Percentiles rank a stretch among this genome's conserved stretches.
Evolutionary conservation across 1,140 invertebrate genomes (phyloP).

Genomic region (Helicoverpa armigera): DNA sequence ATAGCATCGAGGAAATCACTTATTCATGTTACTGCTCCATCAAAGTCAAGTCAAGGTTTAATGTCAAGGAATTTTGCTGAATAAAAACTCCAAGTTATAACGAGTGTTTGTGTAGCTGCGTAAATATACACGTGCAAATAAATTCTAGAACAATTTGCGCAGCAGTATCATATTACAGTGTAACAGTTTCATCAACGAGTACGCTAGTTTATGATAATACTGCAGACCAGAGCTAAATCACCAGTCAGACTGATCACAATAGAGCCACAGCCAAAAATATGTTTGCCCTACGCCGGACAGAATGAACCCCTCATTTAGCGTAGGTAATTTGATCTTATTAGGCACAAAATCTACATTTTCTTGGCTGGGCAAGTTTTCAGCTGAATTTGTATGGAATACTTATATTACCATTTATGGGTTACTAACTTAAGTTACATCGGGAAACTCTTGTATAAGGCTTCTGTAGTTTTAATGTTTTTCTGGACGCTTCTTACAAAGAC

Average conservation of each 20-base stretch:
- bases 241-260: not conserved
- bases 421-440: not conserved
- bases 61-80: conserved; percentile 24
- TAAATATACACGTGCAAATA: not conserved
- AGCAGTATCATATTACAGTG: not conserved
- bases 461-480: not conserved
- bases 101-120: no score
- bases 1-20: conserved; percentile 21
- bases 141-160: not conserved
- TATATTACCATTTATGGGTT: no score
- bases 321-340: no score
- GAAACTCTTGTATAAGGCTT: not conserved
- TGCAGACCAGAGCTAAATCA: not conserved
- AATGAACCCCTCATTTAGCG: no score
- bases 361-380: no score
- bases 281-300: no score
- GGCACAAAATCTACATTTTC: no score
- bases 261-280: no score
- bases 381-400: no score
- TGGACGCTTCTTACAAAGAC: not conserved
- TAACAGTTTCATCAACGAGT: not conserved
- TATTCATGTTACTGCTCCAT: not conserved
- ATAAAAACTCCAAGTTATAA: not conserved
- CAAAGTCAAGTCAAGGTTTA: conserved; percentile 9
- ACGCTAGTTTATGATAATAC: not conserved